Conservation (phyloP, 2,113 vertebrate genomes). For the Eudyptes chrysolophus region DNA sequence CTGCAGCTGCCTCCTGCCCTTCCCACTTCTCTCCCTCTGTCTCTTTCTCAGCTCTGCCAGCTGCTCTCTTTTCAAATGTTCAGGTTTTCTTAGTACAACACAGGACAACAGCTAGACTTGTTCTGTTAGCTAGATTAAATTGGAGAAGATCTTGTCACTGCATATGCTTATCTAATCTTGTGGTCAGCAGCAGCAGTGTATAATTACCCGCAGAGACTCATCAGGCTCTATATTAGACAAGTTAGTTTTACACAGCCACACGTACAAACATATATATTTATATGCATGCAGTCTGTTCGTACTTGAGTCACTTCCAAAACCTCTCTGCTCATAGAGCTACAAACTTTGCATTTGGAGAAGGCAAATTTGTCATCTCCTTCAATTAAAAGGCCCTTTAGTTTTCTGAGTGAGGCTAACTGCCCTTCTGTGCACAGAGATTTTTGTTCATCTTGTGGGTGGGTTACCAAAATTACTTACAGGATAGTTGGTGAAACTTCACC, state of each 20-base stretch:
- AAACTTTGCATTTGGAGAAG: neutral
- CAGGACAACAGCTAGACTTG: neutral
- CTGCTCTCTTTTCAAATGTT: neutral
- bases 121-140: neutral
- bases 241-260: neutral
- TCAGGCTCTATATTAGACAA: neutral
- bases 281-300: neutral
- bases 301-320: neutral
- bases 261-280: accelerated
- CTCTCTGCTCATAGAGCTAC: neutral
- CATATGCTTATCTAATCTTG: neutral
- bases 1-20: neutral
- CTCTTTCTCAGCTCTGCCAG: neutral
- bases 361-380: neutral
- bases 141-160: neutral
- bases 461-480: neutral
- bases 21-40: neutral
- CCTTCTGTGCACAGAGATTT: neutral
- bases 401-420: neutral
- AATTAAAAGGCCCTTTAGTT: neutral
- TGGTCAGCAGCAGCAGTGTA: neutral
- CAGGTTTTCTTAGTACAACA: neutral
- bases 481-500: neutral
- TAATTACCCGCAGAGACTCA: neutral
- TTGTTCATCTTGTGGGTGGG: neutral